Evolutionary conservation across 2,113 vertebrate genomes (phyloP).

Genomic region (Mustelus asterias): DNA sequence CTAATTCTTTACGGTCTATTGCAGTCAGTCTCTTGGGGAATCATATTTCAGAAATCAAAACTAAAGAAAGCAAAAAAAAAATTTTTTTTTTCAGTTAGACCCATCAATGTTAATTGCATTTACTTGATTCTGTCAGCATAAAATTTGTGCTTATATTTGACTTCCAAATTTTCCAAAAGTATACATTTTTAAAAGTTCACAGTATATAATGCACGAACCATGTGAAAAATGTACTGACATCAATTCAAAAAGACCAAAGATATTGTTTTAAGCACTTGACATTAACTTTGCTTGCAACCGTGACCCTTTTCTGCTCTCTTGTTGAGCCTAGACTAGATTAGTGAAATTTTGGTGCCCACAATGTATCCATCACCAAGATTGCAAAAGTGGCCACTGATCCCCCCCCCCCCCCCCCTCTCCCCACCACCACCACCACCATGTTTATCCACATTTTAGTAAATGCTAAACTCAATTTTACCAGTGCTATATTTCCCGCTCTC

Average conservation of each 20-base stretch:
- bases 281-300: not conserved
- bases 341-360: not conserved
- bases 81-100: not conserved
- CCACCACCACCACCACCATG: not conserved
- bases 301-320: not conserved
- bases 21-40: not conserved
- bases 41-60: not conserved
- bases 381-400: not conserved
- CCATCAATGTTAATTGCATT: not conserved
- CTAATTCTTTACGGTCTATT: not conserved
- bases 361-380: not conserved
- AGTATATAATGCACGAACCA: not conserved
- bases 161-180: slow-evolving; percentile 42
- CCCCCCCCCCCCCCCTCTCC: not conserved
- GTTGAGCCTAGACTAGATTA: not conserved
- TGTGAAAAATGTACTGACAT: not conserved
- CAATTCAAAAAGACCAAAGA: not conserved
- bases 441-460: not conserved
- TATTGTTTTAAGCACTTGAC: not conserved
- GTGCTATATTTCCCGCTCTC: not conserved
- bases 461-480: not conserved
- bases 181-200: not conserved
- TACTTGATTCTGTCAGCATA: slow-evolving; percentile 33
- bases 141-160: slow-evolving; percentile 40
- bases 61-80: not conserved